Conservation (phyloP, 2,113 vertebrate genomes). For the Elachura formosa region DNA sequence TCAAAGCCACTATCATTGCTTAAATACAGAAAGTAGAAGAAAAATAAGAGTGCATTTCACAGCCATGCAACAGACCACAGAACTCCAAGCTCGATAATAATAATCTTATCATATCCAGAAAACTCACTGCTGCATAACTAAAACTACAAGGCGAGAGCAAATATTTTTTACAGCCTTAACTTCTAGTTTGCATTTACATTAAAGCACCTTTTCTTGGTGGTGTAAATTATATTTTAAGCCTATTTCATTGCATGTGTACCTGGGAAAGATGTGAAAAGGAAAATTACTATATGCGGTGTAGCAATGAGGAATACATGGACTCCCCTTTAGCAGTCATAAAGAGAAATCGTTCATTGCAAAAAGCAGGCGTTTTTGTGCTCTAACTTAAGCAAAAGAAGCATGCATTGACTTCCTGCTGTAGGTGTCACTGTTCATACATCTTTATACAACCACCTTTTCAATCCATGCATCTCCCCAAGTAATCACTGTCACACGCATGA, state of each 20-base stretch:
- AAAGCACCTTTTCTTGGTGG: background rate
- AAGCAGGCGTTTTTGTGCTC: background rate
- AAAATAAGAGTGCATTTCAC: background rate
- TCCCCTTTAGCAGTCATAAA: background rate
- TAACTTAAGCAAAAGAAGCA: background rate
- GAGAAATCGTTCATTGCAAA: background rate
- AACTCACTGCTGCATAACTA: background rate
- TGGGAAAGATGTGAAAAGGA: background rate
- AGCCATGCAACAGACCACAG: background rate
- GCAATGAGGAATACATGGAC: rapidly evolving
- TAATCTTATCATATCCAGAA: background rate
- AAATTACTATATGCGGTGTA: background rate
- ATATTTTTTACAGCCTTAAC: background rate
- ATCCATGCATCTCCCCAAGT: rapidly evolving
- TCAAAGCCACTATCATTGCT: background rate
- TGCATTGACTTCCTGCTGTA: background rate
- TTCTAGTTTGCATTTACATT: background rate
- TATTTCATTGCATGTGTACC: background rate
- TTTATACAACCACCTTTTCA: background rate
- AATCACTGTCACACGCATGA: rapidly evolving
- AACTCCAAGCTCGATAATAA: background rate
- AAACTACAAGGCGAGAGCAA: background rate
- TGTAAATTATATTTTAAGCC: background rate
- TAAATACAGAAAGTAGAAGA: background rate
- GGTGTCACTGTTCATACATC: background rate